Evolutionary conservation across 1,140 invertebrate genomes (phyloP), one percentile per base, ranked within the genome.

Genomic region (Drosophila repletoides): DNA sequence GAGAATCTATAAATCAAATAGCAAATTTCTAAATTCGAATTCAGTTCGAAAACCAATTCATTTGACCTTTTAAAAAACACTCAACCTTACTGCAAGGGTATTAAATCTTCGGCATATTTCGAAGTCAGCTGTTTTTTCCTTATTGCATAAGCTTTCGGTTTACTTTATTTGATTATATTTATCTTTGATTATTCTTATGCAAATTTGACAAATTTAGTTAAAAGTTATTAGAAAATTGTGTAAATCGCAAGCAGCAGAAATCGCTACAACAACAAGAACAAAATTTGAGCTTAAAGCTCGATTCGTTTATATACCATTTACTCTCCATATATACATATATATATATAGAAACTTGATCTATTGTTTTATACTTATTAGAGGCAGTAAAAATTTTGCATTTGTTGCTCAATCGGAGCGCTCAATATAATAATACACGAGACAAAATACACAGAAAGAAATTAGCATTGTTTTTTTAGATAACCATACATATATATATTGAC

Each of bases 201-300:
- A 60, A 60, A 60, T 40, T 29, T 51, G 29, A 17, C 31, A 56
- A 63, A 45, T 53, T 53, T 45, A 55, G 33, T 28, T 53, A 28
- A 48, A 59, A 34, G 9, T 75, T 58, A 31, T 21, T 29, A 10
- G 21, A 6, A 53, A 14, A 83, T 72, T 84, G 79, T 87, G 81
- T 73, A 70, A 84, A 84, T 75, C 80, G 80, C 75, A 79, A 86
- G 64, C 75, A 71, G 58, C 61, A 66, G 60, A 68, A 72, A n/a
- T n/a, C 51, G 49, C 34, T 29, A 36, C 12, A 59, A 34, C 15
- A 48, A 12, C 5, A 24, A 21, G 45, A 33, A 34, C n/a, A 38
- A 41, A 60, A 60, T 59, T 59, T 59, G 33, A 38, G 34, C 19
- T 34, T 52, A 45, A 9, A 45, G n/a, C n/a, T 14, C 24, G 36